phyloP scores from a whole-genome alignment of 2,797 vertebrate species.

The Takifugu rubripes region DNA sequence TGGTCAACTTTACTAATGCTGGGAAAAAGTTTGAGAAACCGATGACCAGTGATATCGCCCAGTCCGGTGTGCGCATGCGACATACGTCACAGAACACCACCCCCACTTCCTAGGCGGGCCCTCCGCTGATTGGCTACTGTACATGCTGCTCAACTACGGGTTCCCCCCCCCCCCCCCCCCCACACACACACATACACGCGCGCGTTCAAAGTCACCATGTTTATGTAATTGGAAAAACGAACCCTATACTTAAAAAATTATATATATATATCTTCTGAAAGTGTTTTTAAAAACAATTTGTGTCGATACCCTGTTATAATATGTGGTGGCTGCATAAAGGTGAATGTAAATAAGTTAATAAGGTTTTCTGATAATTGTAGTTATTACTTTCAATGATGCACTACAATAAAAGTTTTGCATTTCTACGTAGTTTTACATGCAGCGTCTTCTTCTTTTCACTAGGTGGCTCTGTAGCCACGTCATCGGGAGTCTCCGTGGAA shows the following conservation, averaged over 20 bases:
- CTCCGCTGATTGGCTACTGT: slow-evolving; percentile 1
- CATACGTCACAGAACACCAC: slow-evolving; percentile 15
- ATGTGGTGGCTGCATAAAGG: too few species aligned
- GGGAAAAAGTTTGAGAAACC: slow-evolving; percentile 33
- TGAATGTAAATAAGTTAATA: too few species aligned
- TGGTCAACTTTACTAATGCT: slow-evolving; percentile 48
- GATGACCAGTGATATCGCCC: slow-evolving; percentile 39
- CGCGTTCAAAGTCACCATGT: neutral
- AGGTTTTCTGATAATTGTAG: too few species aligned
- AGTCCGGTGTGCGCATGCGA: slow-evolving; percentile 54
- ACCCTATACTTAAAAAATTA: too few species aligned
- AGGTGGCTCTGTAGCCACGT: slow-evolving; percentile 47
- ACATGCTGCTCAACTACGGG: neutral
- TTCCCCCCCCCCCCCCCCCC: neutral
- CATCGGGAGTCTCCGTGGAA: slow-evolving; percentile 73
- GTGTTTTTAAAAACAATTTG: too few species aligned
- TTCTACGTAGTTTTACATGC: neutral
- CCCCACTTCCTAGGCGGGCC: slow-evolving; percentile 20
- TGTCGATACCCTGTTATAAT: too few species aligned
- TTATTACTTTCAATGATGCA: too few species aligned
- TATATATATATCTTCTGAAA: too few species aligned
- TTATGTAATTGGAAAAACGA: too few species aligned
- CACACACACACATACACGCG: too few species aligned
- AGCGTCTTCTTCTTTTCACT: slow-evolving; percentile 17
- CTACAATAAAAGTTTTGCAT: neutral